Base-by-base conservation (phyloP, 2,797 vertebrate species). In the Scomberomorus guttatus region DNA sequence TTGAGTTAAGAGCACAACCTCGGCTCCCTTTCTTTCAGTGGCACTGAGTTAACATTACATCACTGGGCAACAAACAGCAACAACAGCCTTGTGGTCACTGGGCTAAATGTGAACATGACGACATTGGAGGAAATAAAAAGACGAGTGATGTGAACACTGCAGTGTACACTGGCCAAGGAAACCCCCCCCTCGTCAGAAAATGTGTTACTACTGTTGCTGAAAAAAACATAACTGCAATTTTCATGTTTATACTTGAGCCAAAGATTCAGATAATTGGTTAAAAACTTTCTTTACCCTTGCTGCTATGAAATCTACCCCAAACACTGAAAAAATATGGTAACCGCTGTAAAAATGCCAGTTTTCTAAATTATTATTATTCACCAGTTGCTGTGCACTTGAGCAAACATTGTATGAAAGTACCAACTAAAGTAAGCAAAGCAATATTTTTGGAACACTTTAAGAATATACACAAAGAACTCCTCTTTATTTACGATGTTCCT, bases 1-100 rank as follows among this genome's bases (percentile, higher is more conserved):
- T 95, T 91, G 93, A 91, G 92, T 93, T 94, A 90, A 93, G 90
- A 94, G 95, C 94, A 94, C 76, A 86, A 87, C 82, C 89, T 85
- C 68, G 7, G 83, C 86, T 89, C 72, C 66, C 80, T 83, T 91
- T 90, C 75, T 83, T 85, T 89, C 75, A 79, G 42, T 70, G 75
- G 59, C 71, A 70, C 87, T 67, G 79, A 87, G 85, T 84, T 83
- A 82, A 86, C 76, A 91, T 93, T 77, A 93, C 91, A 91, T 94
- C 92, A 94, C 84, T 80, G 74, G 72, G 82, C 77, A 89, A 79
- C 79, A 87, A 89, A 91, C 52, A n/a, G 39, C 83, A 81, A 79
- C 78, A 88, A 83, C 83, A 85, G 82, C 82, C 73, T 82, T 85
- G 81, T 87, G 91, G 83, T 91, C 82, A 87, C 85, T 72, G 70